Evolutionary conservation across 2,797 vertebrate species (phyloP).

Genomic region (Myotis daubentonii): DNA sequence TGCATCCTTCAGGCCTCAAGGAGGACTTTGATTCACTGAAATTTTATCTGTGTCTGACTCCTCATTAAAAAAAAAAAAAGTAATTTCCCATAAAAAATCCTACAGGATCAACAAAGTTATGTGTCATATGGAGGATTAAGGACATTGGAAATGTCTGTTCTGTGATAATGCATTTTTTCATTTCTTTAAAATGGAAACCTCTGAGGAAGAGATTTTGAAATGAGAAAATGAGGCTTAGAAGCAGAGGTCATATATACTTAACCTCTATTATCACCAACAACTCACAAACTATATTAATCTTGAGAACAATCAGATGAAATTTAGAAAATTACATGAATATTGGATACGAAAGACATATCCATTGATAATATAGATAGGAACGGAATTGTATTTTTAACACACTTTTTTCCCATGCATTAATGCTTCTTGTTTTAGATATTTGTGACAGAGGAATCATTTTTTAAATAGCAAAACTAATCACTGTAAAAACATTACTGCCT

Average conservation of each 20-base stretch:
- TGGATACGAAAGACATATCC: neutral
- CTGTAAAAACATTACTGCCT: neutral
- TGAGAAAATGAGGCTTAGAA: slow-evolving; percentile 65
- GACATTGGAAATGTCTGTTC: slow-evolving; percentile 2
- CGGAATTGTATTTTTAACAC: neutral
- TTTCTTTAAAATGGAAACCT: slow-evolving; percentile 39
- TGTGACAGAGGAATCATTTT: neutral
- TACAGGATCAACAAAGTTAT: slow-evolving; percentile 25
- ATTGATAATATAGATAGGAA: slow-evolving; percentile 7
- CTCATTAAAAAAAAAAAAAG: slow-evolving; percentile 10
- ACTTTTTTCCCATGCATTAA: neutral
- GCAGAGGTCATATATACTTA: slow-evolving; percentile 32
- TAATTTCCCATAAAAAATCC: slow-evolving; percentile 27
- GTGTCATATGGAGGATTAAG: neutral
- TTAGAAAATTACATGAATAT: slow-evolving; percentile 29
- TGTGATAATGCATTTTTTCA: slow-evolving; percentile 36
- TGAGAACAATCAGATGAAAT: slow-evolving; percentile 26
- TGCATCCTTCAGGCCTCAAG: slow-evolving; percentile 43
- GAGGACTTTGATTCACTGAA: neutral
- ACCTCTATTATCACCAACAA: slow-evolving; percentile 50
- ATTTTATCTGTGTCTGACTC: slow-evolving; percentile 62
- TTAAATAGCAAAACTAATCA: neutral
- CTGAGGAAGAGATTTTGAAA: slow-evolving; percentile 53
- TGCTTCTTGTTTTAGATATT: neutral
- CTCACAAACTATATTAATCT: slow-evolving; percentile 34